Percentiles rank a stretch among this genome's conserved stretches.
Evolutionary conservation across 2,888 invertebrate genomes (phyloP).

Genomic region (Pharmacophagus antenor): DNA sequence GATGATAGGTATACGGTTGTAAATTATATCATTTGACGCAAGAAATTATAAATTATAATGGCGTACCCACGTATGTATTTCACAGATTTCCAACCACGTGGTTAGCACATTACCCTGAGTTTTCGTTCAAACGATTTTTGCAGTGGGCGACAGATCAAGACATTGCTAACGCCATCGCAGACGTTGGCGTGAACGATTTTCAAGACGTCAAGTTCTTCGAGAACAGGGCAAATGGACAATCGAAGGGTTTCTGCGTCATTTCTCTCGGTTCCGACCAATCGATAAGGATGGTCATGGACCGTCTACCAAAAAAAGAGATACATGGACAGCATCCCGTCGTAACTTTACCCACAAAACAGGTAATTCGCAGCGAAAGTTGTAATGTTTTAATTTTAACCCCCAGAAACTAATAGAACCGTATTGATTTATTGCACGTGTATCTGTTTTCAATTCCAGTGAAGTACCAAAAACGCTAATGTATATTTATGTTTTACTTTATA

Average conservation of each 20-base stretch:
- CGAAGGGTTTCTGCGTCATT: conserved; percentile 98
- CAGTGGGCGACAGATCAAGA: conserved; percentile 99
- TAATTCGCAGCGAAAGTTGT: conserved; percentile 46
- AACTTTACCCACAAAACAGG: conserved; percentile 96
- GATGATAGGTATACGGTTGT: background rate
- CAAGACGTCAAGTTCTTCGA: conserved; percentile 99
- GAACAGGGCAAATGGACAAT: conserved; percentile 98
- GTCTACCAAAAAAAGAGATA: conserved; percentile 95
- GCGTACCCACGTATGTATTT: conserved; percentile 40
- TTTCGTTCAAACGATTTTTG: conserved; percentile 68
- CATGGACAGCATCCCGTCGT: conserved; percentile 98
- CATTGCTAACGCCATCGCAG: conserved; percentile 92
- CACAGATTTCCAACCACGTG: conserved; percentile 38
- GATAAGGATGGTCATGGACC: conserved; percentile 93
- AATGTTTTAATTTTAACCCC: background rate
- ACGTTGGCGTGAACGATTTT: conserved; percentile 94
- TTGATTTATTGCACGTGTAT: no score
- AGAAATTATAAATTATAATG: background rate
- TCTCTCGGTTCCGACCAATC: conserved; percentile 96
- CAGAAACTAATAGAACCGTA: no score
- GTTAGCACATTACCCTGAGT: conserved; percentile 50
- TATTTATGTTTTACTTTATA: no score
- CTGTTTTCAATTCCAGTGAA: no score
- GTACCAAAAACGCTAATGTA: no score
- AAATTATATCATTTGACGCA: background rate